These are phyloP conservation scores for Lycocerus yunnanus DNA, from an alignment of 2,888 invertebrate genomes.

Conservation along the genomic window DNA sequence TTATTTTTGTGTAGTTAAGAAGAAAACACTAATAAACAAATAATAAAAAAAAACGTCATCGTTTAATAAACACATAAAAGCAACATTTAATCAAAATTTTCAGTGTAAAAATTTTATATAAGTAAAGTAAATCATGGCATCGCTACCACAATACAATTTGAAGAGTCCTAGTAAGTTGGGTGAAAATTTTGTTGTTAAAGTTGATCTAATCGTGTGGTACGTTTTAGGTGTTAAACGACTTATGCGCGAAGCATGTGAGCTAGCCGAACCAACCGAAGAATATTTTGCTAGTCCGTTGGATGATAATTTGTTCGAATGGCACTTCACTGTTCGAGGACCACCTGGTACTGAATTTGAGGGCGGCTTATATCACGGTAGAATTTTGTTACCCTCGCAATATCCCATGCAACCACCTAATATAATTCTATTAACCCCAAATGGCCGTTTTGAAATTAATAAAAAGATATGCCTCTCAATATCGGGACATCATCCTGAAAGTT, in stretches of 20 bases:
- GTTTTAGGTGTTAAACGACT: conserved; percentile 84
- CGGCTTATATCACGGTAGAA: conserved; percentile 91
- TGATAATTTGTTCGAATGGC: conserved; percentile 97
- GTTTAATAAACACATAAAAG: not conserved
- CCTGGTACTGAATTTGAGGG: conserved; percentile 86
- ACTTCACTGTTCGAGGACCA: conserved; percentile 92
- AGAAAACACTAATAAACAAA: conserved; percentile 3
- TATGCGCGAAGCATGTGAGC: conserved; percentile 89
- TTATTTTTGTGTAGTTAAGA: conserved; percentile 8
- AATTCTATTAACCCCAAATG: conserved; percentile 90
- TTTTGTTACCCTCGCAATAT: conserved; percentile 89
- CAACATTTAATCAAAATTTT: not conserved
- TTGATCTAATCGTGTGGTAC: not conserved
- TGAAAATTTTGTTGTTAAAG: not conserved
- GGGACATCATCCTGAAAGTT: conserved; percentile 96
- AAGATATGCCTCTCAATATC: conserved; percentile 96
- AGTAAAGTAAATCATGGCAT: conserved; percentile 49
- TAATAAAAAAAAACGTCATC: not conserved
- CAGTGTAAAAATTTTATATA: not conserved
- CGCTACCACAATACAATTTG: conserved; percentile 63
- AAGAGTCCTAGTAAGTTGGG: conserved; percentile 62
- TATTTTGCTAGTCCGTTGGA: conserved; percentile 89
- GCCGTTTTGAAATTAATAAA: conserved; percentile 89
- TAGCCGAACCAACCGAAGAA: conserved; percentile 85
- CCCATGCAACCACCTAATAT: conserved; percentile 98